Base-by-base conservation (phyloP, 2,797 vertebrate species). In the Gymnothorax javanicus region DNA sequence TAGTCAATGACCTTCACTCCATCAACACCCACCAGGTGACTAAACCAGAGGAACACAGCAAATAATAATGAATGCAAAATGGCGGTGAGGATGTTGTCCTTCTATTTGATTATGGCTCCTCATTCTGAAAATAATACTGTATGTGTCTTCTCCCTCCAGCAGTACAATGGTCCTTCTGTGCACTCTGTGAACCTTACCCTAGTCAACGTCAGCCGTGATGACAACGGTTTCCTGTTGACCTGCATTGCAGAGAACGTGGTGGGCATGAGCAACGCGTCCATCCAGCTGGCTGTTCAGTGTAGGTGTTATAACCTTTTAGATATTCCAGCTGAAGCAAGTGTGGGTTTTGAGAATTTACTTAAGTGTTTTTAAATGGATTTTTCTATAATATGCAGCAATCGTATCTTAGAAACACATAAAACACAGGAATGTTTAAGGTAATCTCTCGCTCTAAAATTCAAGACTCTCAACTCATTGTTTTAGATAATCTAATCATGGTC, bases 201-300 rank as follows among this genome's bases (percentile, higher is more conserved):
- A 64, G 97, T 97, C 91, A 99, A 99, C 0, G 96, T 99, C 93
- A 98, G 98, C 83, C 97, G 97, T 0, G 98, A 99, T 13, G 98
- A 99, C 96, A 99, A 99, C 0, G 97, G 97, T 85, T 99, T 97
- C 91, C 95, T 96, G 89, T 96, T 99, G 84, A 97, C 97, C 23
- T 99, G 98, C 93, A 99, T 99, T 5, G 98, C 98, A 0, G 98
- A 99, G 95, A 99, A 99, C 0, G 95, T 99, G 94, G 98, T 99
- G 93, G 98, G 98, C 84, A 99, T 99, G 98, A 98, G 96, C 93
- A 99, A 99, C 84, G 96, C 97, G 87, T 99, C 97, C 5, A 97
- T 99, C 83, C 97, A 98, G 90, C 97, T 99, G 91, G 97, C 97
- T 0, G 97, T 99, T 56, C 97, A 97, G 91, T 99, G 98, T 99